phyloP scores from a whole-genome alignment of 2,113 vertebrate genomes.

The Panthera leo region DNA sequence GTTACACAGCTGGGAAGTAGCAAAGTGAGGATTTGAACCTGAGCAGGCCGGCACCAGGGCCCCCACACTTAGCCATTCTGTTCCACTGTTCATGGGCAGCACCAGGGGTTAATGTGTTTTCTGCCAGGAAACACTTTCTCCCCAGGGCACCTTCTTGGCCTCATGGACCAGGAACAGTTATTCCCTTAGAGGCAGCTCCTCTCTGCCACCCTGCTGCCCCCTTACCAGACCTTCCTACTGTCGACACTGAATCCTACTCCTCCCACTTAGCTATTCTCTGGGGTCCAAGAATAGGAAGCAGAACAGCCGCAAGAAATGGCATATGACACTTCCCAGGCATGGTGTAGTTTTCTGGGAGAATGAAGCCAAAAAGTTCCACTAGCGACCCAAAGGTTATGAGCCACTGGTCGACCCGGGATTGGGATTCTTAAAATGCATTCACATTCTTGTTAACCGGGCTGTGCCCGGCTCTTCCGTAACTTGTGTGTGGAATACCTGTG shows the following conservation, averaged over 20 bases:
- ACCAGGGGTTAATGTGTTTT: neutral
- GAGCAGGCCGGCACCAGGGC: neutral
- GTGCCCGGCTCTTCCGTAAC: neutral
- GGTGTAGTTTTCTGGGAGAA: neutral
- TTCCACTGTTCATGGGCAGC: neutral
- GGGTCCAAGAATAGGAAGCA: neutral
- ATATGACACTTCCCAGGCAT: neutral
- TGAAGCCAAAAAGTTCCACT: neutral
- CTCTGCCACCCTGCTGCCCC: neutral
- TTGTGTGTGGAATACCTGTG: neutral
- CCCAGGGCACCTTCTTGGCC: neutral
- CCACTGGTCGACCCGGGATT: neutral
- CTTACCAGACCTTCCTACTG: neutral
- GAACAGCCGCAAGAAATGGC: neutral
- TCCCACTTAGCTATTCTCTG: neutral
- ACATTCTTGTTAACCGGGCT: constrained; percentile 28
- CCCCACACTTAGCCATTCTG: neutral
- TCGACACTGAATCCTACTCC: neutral
- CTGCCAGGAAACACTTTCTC: neutral
- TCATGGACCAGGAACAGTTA: neutral
- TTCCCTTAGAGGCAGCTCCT: neutral
- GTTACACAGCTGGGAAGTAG: neutral
- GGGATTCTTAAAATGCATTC: constrained; percentile 9
- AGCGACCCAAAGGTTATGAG: neutral
- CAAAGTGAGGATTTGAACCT: neutral